Base-by-base conservation (phyloP, 2,113 vertebrate species). In the Bubo blakistoni region DNA sequence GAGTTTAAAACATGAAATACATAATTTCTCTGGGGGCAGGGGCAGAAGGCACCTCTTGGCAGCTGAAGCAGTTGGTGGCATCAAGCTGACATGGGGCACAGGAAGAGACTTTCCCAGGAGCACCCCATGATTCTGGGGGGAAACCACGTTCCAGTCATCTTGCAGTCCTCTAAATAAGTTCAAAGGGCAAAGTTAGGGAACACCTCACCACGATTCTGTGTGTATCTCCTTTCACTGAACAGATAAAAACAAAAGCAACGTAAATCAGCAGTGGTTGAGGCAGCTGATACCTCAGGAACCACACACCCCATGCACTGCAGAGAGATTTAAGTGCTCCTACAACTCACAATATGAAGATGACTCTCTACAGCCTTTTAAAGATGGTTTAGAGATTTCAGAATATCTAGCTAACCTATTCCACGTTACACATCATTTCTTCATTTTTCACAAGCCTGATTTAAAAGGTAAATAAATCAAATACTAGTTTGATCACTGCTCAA, bases 221-320 rank as follows among this genome's bases (percentile, higher is more conserved):
- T 6, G 17, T 4, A 13, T 11, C 66, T n/a, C 65, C 62, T 36
- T 51, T 27, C 61, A 36, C 52, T 17, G 24, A n/a, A 4, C 22
- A n/a, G 40, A 13, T 7, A 13, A 38, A 34, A 78, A 25, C 8
- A 58, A 58, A 46, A 36, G 44, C 47, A 30, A 40, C 1, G 5
- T 42, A 54, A 58, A 52, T 8, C 22, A 47, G 63, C 1, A 1
- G 67, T 20, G 26, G 24, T 25, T 1, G 6, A 73, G 55, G 52
- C 51, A 54, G 18, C 14, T 0, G 4, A 10, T 11, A 42, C 19
- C 79, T 22, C 7, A 16, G 49, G 34, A 86, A 32, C 36, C 1
- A 1, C 40, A 6, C 3, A 2, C 34, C 36, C 38, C 4, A 11
- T 9, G 11, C 1, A 4, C 32, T 26, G 32, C 42, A 19, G 52